phyloP scores from a whole-genome alignment of 2,113 vertebrate species.

The Hiodon tergisus region DNA sequence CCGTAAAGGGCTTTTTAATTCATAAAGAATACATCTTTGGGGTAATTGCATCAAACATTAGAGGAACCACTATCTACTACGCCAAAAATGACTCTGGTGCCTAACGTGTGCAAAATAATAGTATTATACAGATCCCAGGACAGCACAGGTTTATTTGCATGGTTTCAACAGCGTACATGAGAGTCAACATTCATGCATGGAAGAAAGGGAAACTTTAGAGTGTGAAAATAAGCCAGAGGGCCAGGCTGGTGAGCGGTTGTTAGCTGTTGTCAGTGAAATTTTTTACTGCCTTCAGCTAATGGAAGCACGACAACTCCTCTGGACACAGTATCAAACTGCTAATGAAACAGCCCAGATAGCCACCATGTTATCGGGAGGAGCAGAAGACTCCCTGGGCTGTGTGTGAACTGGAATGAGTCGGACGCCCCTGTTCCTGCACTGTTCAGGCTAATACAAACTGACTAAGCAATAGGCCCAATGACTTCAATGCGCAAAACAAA shows the following conservation, averaged over 20 bases:
- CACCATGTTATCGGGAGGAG: neutral
- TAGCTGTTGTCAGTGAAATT: neutral
- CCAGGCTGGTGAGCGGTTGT: neutral
- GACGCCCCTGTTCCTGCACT: neutral
- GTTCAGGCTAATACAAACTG: neutral
- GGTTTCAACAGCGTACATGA: no score
- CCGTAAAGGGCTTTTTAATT: no score
- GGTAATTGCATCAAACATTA: no score
- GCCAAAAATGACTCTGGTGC: no score
- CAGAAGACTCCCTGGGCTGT: neutral
- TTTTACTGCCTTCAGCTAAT: neutral
- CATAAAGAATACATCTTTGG: no score
- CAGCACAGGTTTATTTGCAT: no score
- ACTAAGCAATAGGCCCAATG: neutral
- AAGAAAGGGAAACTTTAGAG: neutral
- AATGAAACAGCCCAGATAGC: slow-evolving; percentile 12
- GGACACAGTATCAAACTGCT: neutral
- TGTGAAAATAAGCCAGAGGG: slow-evolving; percentile 7
- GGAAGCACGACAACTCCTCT: neutral
- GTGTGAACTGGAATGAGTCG: neutral
- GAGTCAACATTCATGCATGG: no score
- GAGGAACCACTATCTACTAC: no score
- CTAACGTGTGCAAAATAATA: no score
- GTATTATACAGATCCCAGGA: no score
- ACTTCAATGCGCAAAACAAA: neutral